Evolutionary conservation across 2,113 vertebrate genomes (phyloP), one percentile per base, ranked within the genome.

Genomic region (Halcyon malimbica): DNA sequence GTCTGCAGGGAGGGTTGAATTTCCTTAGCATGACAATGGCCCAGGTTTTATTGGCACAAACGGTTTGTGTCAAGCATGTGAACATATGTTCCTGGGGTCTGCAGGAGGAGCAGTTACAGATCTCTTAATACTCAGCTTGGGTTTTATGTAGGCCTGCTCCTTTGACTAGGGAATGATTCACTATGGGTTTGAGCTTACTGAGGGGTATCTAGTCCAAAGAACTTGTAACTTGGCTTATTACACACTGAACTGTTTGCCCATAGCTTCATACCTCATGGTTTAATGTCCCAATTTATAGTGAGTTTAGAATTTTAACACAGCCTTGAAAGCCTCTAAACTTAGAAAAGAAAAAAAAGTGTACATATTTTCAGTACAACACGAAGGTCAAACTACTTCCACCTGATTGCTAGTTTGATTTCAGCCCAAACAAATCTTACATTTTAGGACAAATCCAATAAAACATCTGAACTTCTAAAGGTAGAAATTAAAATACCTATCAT

Each of bases 1-100:
- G 70, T 82, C 74, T 91, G 74, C 51, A 83, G 87, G 78, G 78
- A 95, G 67, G 41, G 65, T 82, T 94, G 84, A 71, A 93, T 95
- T 95, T 96, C 73, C 74, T 96, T 89, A 89, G 82, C 90, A 91
- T 92, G 93, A 95, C 87, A 96, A 94, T 93, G 70, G 70, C 75
- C 87, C 8, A 20, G 41, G 71, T 94, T 95, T 95, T 95, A 96
- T 84, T 94, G 91, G 83, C 89, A 94, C 89, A 94, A 89, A 62
- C 59, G 21, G 48, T 93, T 95, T 91, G 92, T 96, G 79, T 96
- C 95, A 96, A 96, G 90, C 59, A 87, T 88, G 70, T 59, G 88
- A 96, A 96, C 91, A 96, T 62, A 44, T 93, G 92, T 94, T 97
- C 75, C 37, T 81, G 82, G 67, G 79, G 82, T 93, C 75, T 94